Conservation (phyloP, 2,797 vertebrate species). For the Chelmon rostratus region DNA sequence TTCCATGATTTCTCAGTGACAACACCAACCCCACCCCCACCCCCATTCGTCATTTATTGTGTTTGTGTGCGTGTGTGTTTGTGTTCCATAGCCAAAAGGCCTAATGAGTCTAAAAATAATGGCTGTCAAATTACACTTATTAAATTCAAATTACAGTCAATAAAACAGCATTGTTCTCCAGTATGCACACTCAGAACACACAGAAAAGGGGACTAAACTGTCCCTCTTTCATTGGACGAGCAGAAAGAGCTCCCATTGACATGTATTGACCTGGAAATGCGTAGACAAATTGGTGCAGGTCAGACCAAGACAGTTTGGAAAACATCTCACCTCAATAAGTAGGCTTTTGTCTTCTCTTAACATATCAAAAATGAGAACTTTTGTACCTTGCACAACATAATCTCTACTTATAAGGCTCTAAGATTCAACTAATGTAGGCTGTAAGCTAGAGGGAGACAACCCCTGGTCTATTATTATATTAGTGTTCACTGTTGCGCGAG, state of each 20-base stretch:
- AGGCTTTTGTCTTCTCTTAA: background rate
- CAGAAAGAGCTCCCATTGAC: slow-evolving; percentile 10
- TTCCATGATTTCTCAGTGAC: slow-evolving; percentile 31
- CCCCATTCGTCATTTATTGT: slow-evolving; percentile 20
- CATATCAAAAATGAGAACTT: background rate
- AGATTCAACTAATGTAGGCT: slow-evolving; percentile 8
- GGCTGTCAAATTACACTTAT: slow-evolving; percentile 47
- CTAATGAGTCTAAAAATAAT: slow-evolving; percentile 73
- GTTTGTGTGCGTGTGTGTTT: slow-evolving; percentile 26
- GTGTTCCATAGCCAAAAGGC: slow-evolving; percentile 40
- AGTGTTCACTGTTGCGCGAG: slow-evolving; percentile 58
- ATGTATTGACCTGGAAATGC: slow-evolving; percentile 29
- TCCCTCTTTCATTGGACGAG: slow-evolving; percentile 18
- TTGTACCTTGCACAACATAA: slow-evolving; percentile 3
- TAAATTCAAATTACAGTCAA: slow-evolving; percentile 51
- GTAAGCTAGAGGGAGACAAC: slow-evolving; percentile 9
- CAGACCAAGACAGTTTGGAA: background rate
- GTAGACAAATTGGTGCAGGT: slow-evolving; percentile 1
- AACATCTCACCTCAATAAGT: background rate
- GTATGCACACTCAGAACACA: slow-evolving; percentile 8
- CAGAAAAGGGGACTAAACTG: slow-evolving; percentile 6
- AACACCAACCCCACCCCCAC: background rate
- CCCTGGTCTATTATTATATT: slow-evolving; percentile 45
- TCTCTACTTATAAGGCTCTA: background rate
- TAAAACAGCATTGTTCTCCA: slow-evolving; percentile 58